phyloP scores from a whole-genome alignment of 2,888 invertebrate species.

The Baronia brevicornis region DNA sequence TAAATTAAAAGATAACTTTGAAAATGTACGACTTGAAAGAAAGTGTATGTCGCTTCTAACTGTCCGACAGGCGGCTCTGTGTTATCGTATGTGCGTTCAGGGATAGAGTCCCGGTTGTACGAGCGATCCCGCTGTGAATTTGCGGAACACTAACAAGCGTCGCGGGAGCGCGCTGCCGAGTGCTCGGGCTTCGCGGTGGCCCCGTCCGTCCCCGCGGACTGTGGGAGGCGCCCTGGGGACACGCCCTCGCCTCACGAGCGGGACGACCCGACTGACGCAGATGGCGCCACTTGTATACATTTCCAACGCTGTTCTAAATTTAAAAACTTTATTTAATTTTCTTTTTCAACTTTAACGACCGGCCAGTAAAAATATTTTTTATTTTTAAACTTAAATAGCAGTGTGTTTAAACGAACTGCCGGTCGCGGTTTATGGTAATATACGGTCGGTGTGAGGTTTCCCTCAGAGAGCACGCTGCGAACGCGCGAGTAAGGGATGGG shows the following conservation, averaged over 20 bases:
- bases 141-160: constrained; percentile 75
- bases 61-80: constrained; percentile 62
- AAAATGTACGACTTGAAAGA: constrained; percentile 4
- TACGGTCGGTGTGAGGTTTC: constrained; percentile 43
- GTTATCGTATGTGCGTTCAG: constrained; percentile 67
- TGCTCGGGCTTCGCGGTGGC: constrained; percentile 72
- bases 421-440: constrained; percentile 44
- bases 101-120: constrained; percentile 71
- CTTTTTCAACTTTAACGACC: constrained; percentile 7
- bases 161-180: constrained; percentile 70
- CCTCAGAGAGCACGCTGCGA: constrained; percentile 50
- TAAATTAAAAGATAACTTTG: too few species aligned
- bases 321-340: constrained; percentile 16
- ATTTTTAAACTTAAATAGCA: constrained; percentile 22
- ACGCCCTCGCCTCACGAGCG: constrained; percentile 76
- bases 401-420: constrained; percentile 28
- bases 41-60: constrained; percentile 12
- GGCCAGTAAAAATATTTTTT: constrained; percentile 16
- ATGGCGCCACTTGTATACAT: constrained; percentile 55
- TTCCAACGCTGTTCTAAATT: constrained; percentile 19
- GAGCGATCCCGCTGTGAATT: constrained; percentile 75
- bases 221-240: constrained; percentile 71
- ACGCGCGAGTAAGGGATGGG: constrained; percentile 56
- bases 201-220: constrained; percentile 72
- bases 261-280: constrained; percentile 54